These are phyloP conservation scores for Ptiloglossa arizonensis DNA, from an alignment of 1,140 invertebrate genomes.

Conservation along the genomic window DNA sequence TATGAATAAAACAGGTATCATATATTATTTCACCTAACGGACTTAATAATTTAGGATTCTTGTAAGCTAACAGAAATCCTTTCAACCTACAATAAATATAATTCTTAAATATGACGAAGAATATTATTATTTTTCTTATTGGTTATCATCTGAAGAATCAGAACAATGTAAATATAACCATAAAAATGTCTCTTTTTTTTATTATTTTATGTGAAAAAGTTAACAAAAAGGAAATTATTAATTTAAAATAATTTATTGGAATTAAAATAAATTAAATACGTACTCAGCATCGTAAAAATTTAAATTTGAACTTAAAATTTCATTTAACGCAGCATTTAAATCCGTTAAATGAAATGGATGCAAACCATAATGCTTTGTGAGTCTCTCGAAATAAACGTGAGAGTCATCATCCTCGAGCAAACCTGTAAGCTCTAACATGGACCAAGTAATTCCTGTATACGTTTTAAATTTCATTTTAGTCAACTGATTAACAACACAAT, in stretches of 20 bases:
- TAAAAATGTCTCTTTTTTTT: not conserved
- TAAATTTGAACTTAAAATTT: constrained; percentile 67
- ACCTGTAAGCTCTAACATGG: constrained; percentile 68
- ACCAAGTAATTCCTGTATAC: constrained; percentile 68
- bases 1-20: constrained; percentile 84
- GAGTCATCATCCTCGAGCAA: constrained; percentile 82
- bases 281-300: constrained; percentile 74
- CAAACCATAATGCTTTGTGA: constrained; percentile 82
- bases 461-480: constrained; percentile 58
- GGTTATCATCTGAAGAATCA: not conserved
- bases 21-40: constrained; percentile 81
- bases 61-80: constrained; percentile 85
- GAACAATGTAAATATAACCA: constrained; percentile 31
- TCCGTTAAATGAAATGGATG: constrained; percentile 85
- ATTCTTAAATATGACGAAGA: not conserved
- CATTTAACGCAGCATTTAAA: constrained; percentile 72
- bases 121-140: not conserved
- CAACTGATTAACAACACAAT: not conserved
- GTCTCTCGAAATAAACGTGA: constrained; percentile 82
- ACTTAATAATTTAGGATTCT: constrained; percentile 84
- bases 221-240: not conserved
- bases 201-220: not conserved
- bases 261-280: constrained; percentile 33
- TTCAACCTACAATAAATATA: constrained; percentile 78
- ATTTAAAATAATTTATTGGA: not conserved